Base-by-base conservation (phyloP, 2,888 invertebrate species). In the Trachelus iudaicus region DNA sequence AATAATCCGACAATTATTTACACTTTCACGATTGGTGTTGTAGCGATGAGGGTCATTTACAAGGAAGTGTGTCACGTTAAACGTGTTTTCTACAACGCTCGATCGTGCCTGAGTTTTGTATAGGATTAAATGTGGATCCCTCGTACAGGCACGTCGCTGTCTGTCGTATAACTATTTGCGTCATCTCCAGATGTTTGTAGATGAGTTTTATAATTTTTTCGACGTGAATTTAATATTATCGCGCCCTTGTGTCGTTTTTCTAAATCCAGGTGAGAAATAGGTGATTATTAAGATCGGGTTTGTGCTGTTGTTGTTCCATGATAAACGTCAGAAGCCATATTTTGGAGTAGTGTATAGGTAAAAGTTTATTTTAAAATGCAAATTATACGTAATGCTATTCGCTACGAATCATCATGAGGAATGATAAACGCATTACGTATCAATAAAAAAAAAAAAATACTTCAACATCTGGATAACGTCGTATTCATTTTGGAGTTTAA, bases 171-270 rank as follows among this genome's bases (percentile, higher is more conserved):
- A 33, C 73, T 79, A 81, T 85, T 83, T 85, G 79, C 87, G 87
- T 86, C 85, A 85, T 83, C 81, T 82, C 78, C 81, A 85, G 83
- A 87, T 86, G 83, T 84, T 83, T 83, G 81, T 83, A 78, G 79
- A 83, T 81, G 82, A 84, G 82, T 83, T 84, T 83, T 80, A 80
- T 75, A 69, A 56, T 56, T 30, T 71, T 71, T 56, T 33, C 71
- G 30, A 71, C 15, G 71, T 33, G 71, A 33, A 71, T 71, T 71
- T 56, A 56, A 56, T 56, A 9, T 9, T 56, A 23, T 56, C 56
- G 56, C 9, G 56, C 56, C 56, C 56, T 23, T 56, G 56, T 56
- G 56, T 56, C 9, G 9, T 56, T 56, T 56, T 56, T 56, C 56
- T 56, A 56, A 56, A 56, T 56, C 56, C 56, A 56, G 56, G 56